Conservation (phyloP, 1,140 invertebrate genomes). For the Drosophila chauvacae region DNA sequence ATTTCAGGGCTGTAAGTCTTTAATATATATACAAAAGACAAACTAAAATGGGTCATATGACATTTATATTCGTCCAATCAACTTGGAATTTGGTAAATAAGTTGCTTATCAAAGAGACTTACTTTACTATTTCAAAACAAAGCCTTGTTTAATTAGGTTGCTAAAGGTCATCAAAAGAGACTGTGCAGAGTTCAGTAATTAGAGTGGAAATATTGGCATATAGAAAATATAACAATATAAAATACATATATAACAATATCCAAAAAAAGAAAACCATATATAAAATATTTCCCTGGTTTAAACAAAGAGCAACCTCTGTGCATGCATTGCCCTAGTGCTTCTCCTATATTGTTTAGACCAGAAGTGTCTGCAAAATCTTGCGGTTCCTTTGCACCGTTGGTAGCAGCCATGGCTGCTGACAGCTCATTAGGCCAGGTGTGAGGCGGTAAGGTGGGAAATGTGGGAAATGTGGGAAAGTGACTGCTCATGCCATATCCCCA, state of each 20-base stretch:
- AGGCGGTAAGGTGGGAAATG: conserved; percentile 13
- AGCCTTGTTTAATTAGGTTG: background rate
- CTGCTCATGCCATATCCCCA: background rate
- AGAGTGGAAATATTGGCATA: too few relatives aligned
- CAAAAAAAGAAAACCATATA: background rate
- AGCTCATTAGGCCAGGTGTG: conserved; percentile 58
- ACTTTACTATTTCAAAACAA: background rate
- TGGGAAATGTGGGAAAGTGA: conserved; percentile 2
- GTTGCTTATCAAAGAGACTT: background rate
- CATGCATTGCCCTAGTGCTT: background rate
- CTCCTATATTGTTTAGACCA: conserved; percentile 22
- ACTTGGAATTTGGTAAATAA: background rate
- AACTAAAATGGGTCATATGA: background rate
- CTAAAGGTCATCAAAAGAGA: too few relatives aligned
- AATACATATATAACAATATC: background rate
- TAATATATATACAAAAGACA: background rate
- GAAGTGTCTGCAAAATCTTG: conserved; percentile 59
- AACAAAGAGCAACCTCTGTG: background rate
- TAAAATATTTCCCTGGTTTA: background rate
- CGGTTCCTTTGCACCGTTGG: conserved; percentile 49
- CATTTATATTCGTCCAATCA: background rate
- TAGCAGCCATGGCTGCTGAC: conserved; percentile 51
- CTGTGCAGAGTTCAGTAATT: background rate
- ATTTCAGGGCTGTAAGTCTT: background rate
- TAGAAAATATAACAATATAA: too few relatives aligned